phyloP scores from a whole-genome alignment of 2,797 vertebrate genomes.

The Bucorvus abyssinicus region DNA sequence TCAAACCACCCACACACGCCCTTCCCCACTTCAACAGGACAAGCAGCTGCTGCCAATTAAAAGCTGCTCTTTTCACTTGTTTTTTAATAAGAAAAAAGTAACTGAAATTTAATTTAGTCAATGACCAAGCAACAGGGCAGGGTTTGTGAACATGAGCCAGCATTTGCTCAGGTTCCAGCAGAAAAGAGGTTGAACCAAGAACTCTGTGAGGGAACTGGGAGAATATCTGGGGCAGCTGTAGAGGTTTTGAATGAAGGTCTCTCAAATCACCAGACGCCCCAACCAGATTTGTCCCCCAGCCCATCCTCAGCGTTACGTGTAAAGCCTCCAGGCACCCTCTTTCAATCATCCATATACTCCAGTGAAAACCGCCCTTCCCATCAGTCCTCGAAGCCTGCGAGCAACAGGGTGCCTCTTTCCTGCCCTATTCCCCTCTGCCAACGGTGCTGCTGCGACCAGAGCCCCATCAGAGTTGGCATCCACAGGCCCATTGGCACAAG shows the following conservation, averaged over 20 bases:
- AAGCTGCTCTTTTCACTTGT: neutral
- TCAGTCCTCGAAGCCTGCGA: neutral
- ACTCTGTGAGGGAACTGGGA: neutral
- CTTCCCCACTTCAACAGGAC: neutral
- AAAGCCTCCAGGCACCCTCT: neutral
- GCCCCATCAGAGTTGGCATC: rapidly evolving
- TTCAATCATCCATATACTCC: neutral
- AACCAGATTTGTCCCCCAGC: neutral
- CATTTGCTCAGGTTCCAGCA: neutral
- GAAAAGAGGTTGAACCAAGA: neutral
- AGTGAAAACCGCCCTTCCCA: neutral
- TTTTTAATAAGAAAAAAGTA: conserved; percentile 34
- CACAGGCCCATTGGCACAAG: neutral
- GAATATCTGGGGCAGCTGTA: neutral
- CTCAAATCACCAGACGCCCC: neutral
- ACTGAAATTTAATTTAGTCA: conserved; percentile 59
- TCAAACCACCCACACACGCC: neutral
- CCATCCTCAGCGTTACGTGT: rapidly evolving
- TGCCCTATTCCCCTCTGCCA: neutral
- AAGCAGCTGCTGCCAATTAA: conserved; percentile 27
- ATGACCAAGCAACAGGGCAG: neutral
- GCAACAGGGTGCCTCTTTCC: neutral
- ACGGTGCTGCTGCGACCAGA: neutral
- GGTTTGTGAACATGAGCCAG: conserved; percentile 12
- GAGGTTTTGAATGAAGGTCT: neutral